A percentile compares a stretch with the other conserved stretches of the same genome.
phyloP scores from a whole-genome alignment of 2,113 vertebrate species.

The Zapornia atra region DNA sequence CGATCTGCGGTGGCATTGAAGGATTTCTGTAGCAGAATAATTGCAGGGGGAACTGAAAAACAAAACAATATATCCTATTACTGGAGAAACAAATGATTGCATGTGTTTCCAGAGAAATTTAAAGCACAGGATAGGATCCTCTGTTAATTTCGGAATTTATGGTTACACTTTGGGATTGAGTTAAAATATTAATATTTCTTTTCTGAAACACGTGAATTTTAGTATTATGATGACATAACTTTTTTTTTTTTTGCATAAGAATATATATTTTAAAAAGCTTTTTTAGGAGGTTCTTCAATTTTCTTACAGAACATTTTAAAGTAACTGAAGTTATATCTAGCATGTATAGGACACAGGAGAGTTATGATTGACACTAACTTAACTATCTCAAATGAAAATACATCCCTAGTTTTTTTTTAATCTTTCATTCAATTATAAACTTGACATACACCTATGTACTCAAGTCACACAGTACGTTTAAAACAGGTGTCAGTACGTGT shows the following conservation, averaged over 20 bases:
- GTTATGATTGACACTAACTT: neutral
- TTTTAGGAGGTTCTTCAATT: neutral
- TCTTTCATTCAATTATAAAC: neutral
- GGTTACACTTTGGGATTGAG: neutral
- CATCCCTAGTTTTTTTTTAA: neutral
- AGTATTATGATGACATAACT: neutral
- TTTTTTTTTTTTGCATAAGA: neutral
- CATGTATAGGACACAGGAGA: neutral
- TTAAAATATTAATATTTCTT: neutral
- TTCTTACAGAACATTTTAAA: neutral
- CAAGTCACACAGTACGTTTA: conserved; percentile 26
- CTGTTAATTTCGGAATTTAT: neutral
- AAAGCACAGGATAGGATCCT: neutral
- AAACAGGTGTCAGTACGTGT: conserved; percentile 29
- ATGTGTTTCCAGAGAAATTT: neutral
- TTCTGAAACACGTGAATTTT: neutral
- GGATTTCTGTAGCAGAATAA: conserved; percentile 86
- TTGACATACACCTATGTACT: neutral
- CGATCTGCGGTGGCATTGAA: conserved; percentile 97
- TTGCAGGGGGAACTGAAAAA: conserved; percentile 87
- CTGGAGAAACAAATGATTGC: neutral
- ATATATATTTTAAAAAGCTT: neutral
- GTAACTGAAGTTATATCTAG: neutral
- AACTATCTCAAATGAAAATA: conserved; percentile 1
- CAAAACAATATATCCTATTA: neutral